Base-by-base conservation (phyloP, 2,797 vertebrate genomes). In the Malacoctenus gilli region DNA sequence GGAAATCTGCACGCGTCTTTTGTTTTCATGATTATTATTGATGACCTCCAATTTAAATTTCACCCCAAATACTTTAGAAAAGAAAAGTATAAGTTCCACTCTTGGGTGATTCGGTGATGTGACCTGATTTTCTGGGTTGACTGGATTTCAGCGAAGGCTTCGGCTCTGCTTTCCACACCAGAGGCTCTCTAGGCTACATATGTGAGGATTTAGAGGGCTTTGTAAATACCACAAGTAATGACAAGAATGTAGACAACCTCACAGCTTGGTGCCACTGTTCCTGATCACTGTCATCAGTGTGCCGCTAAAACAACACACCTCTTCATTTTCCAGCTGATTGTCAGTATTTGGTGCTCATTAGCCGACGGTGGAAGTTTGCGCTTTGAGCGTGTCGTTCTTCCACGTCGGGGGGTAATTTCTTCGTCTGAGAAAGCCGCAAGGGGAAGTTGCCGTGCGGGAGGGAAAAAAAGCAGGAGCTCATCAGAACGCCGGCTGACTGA, bases 221-320 rank as follows among this genome's bases (percentile, higher is more conserved):
- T 20, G 72, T 58, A 72, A 74, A 71, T 19, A 67, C 63, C 66
- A 22, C 67, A 61, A 71, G 72, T 34, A 67, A 79, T 32, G 62
- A 78, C 65, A 77, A 80, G 76, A 85, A 85, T 84, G 83, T 82
- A n/a, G 71, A 82, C 77, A 12, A 61, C 80, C 63, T 85, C 55
- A 44, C 66, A 38, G 59, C 20, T 40, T 10, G 60, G 78, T 79
- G 83, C 70, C 53, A 75, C 30, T 19, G 67, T 49, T 68, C 42
- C 55, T 61, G 54, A 16, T 40, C 34, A 18, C 68, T 50, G 65
- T 70, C 59, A 30, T 63, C 70, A 43, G 39, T 22, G 32, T 35
- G 40, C 59, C 43, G 60, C 72, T 64, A 54, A 69, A 63, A 71
- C 66, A 21, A n/a, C 52, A 68, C 43, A 58, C 32, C 43, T 35